Evolutionary conservation across 2,113 vertebrate species (phyloP).

Genomic region (Dromaius novaehollandiae): DNA sequence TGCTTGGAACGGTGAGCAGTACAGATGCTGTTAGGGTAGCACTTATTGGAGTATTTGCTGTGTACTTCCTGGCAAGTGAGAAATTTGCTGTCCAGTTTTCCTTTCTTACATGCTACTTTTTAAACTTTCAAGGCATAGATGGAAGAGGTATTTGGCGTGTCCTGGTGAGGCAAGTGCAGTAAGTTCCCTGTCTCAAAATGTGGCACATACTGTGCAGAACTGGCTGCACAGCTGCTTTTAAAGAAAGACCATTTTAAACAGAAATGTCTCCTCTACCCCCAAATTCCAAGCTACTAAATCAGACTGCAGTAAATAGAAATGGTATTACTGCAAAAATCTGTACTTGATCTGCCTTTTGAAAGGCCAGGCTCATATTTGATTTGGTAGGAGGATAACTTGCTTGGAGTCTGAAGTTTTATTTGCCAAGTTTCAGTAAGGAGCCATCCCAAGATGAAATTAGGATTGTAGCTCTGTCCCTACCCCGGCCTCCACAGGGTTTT

Average conservation of each 20-base stretch:
- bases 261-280: neutral
- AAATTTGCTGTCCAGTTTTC: neutral
- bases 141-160: neutral
- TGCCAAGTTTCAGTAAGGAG: conserved; percentile 13
- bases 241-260: neutral
- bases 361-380: neutral
- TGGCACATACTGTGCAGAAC: neutral
- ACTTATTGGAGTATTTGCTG: neutral
- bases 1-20: neutral
- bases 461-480: neutral
- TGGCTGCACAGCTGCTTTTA: neutral
- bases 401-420: neutral
- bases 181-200: neutral
- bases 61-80: neutral
- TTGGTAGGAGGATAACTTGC: neutral
- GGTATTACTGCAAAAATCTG: neutral
- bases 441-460: neutral
- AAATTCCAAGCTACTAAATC: neutral
- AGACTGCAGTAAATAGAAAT: neutral
- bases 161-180: neutral
- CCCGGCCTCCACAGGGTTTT: neutral
- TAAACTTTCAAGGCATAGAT: neutral
- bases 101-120: neutral
- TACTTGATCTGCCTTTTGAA: conserved; percentile 1
- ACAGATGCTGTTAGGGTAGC: neutral